Evolutionary conservation across 1,140 invertebrate species (phyloP).

Genomic region (Pantala flavescens): DNA sequence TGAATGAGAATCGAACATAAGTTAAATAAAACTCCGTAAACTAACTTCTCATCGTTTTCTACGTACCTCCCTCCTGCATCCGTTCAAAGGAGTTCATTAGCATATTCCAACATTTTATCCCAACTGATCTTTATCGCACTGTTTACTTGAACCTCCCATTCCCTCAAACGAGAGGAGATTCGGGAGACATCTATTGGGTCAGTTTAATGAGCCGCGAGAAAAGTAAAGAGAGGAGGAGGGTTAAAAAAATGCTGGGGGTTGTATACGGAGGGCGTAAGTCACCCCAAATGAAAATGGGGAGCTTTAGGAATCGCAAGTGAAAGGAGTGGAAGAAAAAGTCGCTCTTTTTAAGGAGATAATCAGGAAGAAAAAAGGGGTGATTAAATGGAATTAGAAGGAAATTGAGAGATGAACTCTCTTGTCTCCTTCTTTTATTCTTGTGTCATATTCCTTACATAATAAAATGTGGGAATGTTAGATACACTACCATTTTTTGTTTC

Average conservation of each 20-base stretch:
- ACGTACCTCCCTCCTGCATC: neutral
- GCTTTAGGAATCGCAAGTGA: neutral
- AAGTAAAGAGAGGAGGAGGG: neutral
- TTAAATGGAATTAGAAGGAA: neutral
- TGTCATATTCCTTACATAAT: no score
- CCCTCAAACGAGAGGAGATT: neutral
- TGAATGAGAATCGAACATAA: no score
- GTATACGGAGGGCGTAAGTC: neutral
- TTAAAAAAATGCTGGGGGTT: neutral
- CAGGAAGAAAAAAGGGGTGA: neutral
- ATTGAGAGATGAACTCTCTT: neutral
- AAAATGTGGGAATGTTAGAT: no score
- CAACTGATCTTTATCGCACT: neutral
- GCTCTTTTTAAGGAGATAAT: neutral
- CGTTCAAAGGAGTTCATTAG: neutral
- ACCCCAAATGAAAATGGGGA: conserved; percentile 5
- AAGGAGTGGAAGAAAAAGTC: neutral
- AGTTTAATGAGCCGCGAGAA: conserved; percentile 1
- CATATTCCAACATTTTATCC: neutral
- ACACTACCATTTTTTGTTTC: no score
- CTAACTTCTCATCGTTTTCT: neutral
- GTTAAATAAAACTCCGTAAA: neutral
- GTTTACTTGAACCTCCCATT: neutral
- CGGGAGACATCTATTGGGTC: conserved; percentile 3
- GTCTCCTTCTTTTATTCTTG: no score